phyloP scores from a whole-genome alignment of 2,113 vertebrate genomes.

The Salvelinus namaycush region DNA sequence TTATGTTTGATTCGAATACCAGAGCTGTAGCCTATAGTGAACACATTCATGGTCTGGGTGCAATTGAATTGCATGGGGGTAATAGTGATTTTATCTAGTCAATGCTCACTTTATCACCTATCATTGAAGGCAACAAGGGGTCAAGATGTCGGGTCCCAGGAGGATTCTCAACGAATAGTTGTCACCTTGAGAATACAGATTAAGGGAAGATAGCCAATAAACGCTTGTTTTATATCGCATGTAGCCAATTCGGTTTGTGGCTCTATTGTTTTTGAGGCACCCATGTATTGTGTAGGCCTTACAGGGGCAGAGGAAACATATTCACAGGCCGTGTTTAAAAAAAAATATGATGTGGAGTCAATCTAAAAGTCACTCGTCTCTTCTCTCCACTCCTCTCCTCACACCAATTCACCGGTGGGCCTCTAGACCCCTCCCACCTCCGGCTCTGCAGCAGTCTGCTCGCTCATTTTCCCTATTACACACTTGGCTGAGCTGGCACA shows the following conservation, averaged over 20 bases:
- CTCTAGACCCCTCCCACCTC: slow-evolving; percentile 49
- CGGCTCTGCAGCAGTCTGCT: slow-evolving; percentile 69
- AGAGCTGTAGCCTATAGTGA: background rate
- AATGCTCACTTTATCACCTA: slow-evolving; percentile 60
- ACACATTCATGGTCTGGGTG: background rate
- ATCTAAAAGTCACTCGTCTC: slow-evolving; percentile 27
- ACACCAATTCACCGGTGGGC: slow-evolving; percentile 19
- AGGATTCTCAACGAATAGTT: slow-evolving; percentile 36
- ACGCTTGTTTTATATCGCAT: slow-evolving; percentile 23
- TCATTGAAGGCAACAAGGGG: slow-evolving; percentile 56
- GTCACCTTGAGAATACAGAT: slow-evolving; percentile 27
- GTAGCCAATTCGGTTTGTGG: slow-evolving; percentile 12
- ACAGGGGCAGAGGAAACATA: background rate
- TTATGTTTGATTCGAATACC: background rate
- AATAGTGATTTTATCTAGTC: slow-evolving; percentile 40
- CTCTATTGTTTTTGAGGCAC: slow-evolving; percentile 26
- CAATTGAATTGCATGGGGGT: background rate
- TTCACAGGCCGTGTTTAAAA: background rate
- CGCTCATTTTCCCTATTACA: slow-evolving; percentile 87
- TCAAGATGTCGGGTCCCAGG: slow-evolving; percentile 55
- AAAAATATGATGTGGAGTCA: slow-evolving; percentile 16
- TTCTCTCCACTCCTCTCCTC: slow-evolving; percentile 11
- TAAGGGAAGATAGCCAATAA: slow-evolving; percentile 49
- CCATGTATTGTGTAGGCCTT: background rate
- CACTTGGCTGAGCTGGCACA: slow-evolving; percentile 83